Evolutionary conservation across 2,113 vertebrate genomes (phyloP), one percentile per base, ranked within the genome.

Genomic region (Apistogramma diplotaenia): DNA sequence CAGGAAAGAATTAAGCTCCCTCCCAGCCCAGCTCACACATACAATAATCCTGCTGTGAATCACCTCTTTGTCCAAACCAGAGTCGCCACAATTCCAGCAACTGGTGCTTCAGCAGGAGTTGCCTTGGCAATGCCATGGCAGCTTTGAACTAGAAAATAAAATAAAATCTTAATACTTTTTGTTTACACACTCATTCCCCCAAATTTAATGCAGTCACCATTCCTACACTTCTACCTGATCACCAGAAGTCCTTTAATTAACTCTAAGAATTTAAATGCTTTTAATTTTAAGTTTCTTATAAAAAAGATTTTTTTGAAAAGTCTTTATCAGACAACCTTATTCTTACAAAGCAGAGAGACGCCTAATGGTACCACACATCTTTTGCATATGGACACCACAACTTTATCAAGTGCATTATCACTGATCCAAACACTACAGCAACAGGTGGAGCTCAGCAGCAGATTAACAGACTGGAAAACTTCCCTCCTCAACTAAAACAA

Each of bases 21-120:
- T 89, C 75, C 70, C 82, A 59, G 81, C 81, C 77, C 10, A 43
- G 87, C 90, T 90, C 87, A 92, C 87, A 92, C 79, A n/a, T 93
- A 88, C 86, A 94, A 93, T 93, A 94, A 94, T 93, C 89, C 93
- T 62, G 83, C 82, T 81, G 89, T 95, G 89, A 94, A 95, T 94
- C 87, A 87, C 78, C 61, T 93, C 91, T 94, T 94, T 94, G 93
- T 94, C 85, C 87, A 65, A 82, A 76, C 71, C 85, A 89, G 65
- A 89, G 86, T 91, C 79, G 82, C 90, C 83, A 79, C 88, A 82
- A 79, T 84, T 82, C 58, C 85, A 87, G 82, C 51, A 74, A 85
- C 85, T 60, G 72, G 56, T 83, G 81, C 85, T 88, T 86, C 65
- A 74, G 79, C 78, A 75, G 74, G 83, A 82, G 89, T 87, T 91